These are phyloP conservation scores for Salarias fasciatus DNA, from an alignment of 2,797 vertebrate genomes.

Conservation along the genomic window DNA sequence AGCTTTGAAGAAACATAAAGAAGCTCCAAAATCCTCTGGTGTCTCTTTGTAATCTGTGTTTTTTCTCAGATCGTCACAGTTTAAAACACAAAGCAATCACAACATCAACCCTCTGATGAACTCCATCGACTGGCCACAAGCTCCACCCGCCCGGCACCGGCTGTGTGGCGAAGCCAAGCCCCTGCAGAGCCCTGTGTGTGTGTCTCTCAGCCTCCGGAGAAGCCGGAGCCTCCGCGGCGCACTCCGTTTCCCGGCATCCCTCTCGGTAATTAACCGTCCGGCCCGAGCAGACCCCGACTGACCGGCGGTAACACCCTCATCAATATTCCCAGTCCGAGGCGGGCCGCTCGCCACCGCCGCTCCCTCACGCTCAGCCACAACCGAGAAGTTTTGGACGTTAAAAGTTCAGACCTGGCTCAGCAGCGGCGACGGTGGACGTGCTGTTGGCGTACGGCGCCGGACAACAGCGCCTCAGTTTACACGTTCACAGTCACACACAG, in stretches of 20 bases:
- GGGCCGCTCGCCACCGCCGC: constrained; percentile 37
- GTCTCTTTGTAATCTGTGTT: no score
- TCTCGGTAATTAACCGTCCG: constrained; percentile 58
- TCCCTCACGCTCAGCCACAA: constrained; percentile 30
- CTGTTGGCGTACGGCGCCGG: no score
- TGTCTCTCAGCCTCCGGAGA: constrained; percentile 51
- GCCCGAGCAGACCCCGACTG: constrained; percentile 42
- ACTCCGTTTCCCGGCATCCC: constrained; percentile 64
- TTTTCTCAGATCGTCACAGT: no score
- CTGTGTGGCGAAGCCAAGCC: neutral
- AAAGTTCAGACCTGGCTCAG: constrained; percentile 18
- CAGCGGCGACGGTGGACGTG: no score
- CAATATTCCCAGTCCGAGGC: constrained; percentile 63
- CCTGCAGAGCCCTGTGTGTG: no score
- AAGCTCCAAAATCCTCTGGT: no score
- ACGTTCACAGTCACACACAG: no score
- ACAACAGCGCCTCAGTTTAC: no score
- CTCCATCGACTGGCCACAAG: neutral
- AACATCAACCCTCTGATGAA: no score
- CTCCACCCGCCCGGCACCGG: constrained; percentile 12
- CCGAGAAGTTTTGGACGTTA: constrained; percentile 25
- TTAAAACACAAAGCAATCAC: no score
- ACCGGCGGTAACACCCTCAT: constrained; percentile 64
- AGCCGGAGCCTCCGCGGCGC: constrained; percentile 24
- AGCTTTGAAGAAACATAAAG: no score